Evolutionary conservation across 2,113 vertebrate species (phyloP).

Genomic region (Rhinolophus sinicus): DNA sequence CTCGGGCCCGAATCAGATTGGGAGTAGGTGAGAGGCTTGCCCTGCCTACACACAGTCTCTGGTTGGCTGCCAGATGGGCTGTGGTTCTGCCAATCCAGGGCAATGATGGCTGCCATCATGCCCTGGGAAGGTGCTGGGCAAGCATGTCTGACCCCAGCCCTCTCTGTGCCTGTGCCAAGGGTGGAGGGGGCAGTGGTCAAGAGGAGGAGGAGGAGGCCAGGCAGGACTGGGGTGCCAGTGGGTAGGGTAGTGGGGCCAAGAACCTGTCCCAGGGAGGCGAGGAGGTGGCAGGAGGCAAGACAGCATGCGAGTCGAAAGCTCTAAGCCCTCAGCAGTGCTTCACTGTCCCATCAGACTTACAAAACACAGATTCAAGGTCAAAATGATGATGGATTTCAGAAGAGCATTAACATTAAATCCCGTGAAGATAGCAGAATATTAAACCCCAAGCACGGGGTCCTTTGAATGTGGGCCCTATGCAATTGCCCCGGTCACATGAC

Average conservation of each 20-base stretch:
- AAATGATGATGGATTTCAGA: not conserved
- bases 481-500: not conserved
- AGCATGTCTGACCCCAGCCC: not conserved
- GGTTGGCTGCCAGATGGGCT: not conserved
- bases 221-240: not conserved
- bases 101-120: not conserved
- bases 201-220: not conserved
- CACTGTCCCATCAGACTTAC: not conserved
- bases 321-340: accelerated
- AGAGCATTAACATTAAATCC: not conserved
- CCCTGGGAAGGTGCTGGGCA: not conserved
- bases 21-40: not conserved
- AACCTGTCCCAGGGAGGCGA: not conserved
- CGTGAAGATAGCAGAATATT: not conserved
- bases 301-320: accelerated
- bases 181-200: not conserved
- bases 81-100: not conserved
- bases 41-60: not conserved
- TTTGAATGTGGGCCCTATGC: not conserved
- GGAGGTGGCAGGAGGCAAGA: not conserved
- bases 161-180: not conserved
- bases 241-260: not conserved
- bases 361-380: not conserved
- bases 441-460: not conserved
- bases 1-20: not conserved